Conservation (phyloP, 1,140 invertebrate species). For the Telenomus remus region DNA sequence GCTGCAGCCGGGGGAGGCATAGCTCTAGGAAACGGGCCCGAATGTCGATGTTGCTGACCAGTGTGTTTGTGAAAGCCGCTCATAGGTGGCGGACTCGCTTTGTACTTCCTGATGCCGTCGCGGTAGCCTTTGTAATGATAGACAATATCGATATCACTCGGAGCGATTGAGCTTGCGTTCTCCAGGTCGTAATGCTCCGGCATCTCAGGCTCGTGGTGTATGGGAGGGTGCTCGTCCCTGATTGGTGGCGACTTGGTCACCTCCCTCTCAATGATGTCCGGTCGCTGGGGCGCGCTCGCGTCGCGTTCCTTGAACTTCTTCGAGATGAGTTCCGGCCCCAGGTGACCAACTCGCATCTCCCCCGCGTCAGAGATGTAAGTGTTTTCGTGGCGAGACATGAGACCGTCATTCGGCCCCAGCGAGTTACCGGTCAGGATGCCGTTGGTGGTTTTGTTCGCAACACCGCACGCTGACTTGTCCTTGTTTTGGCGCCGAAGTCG, state of each 20-base stretch:
- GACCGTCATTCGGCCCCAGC: conserved; percentile 61
- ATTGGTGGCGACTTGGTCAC: conserved; percentile 86
- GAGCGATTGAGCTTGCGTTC: conserved; percentile 97
- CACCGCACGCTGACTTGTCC: conserved; percentile 80
- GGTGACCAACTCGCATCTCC: conserved; percentile 78
- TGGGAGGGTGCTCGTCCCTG: conserved; percentile 84
- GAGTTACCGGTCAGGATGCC: conserved; percentile 69
- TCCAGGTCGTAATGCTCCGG: conserved; percentile 98
- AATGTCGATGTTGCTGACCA: conserved; percentile 83
- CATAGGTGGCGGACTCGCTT: conserved; percentile 85
- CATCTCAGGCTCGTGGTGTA: conserved; percentile 84
- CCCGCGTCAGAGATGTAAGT: conserved; percentile 72
- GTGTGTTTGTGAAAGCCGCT: conserved; percentile 86
- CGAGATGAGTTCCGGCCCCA: conserved; percentile 87
- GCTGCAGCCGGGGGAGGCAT: conserved; percentile 80
- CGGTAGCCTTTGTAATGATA: conserved; percentile 96
- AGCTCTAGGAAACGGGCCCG: conserved; percentile 82
- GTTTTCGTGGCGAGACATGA: conserved; percentile 72
- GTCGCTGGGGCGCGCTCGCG: conserved; percentile 84
- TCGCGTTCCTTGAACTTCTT: conserved; percentile 93
- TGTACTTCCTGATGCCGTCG: conserved; percentile 90
- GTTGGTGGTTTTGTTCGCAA: conserved; percentile 69
- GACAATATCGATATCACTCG: conserved; percentile 97
- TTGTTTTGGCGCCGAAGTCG: conserved; percentile 88
- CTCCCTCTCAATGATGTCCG: conserved; percentile 95